These are phyloP conservation scores for Pristionchus japonicus DNA, from an alignment of 2,888 invertebrate genomes.

Conservation along the genomic window DNA sequence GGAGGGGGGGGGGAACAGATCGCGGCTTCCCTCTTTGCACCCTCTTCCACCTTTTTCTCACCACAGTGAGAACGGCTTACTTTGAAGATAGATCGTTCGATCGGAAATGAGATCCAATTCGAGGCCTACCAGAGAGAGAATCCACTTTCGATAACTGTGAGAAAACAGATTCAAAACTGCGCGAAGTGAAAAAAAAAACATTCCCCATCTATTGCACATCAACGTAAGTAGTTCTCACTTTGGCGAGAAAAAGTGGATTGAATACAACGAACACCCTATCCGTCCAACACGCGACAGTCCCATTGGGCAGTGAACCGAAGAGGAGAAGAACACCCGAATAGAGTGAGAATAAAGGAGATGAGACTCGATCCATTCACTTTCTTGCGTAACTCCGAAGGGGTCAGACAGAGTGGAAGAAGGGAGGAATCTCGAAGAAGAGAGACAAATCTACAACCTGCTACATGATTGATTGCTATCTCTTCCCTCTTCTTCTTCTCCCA, in stretches of 20 bases:
- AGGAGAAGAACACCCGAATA: neutral
- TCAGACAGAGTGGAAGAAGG: neutral
- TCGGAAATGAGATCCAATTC: neutral
- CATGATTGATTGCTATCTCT: conserved; percentile 8
- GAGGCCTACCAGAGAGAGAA: neutral
- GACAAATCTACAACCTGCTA: neutral
- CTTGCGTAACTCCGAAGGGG: conserved; percentile 10
- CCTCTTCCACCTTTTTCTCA: neutral
- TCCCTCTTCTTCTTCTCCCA: neutral
- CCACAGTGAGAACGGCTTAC: neutral
- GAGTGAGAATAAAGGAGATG: neutral
- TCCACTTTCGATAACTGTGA: neutral
- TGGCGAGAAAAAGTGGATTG: too few species aligned
- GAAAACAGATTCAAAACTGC: neutral
- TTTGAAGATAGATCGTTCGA: neutral
- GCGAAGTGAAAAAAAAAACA: neutral
- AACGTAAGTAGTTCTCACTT: neutral
- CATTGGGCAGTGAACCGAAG: neutral
- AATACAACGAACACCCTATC: too few species aligned
- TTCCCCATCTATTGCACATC: neutral
- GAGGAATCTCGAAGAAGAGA: neutral
- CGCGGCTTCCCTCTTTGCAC: neutral
- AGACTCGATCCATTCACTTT: neutral
- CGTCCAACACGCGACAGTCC: neutral
- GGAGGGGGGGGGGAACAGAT: too few species aligned